These are phyloP conservation scores for Drosophila bunnanda DNA, from an alignment of 2,888 invertebrate species.

Conservation along the genomic window DNA sequence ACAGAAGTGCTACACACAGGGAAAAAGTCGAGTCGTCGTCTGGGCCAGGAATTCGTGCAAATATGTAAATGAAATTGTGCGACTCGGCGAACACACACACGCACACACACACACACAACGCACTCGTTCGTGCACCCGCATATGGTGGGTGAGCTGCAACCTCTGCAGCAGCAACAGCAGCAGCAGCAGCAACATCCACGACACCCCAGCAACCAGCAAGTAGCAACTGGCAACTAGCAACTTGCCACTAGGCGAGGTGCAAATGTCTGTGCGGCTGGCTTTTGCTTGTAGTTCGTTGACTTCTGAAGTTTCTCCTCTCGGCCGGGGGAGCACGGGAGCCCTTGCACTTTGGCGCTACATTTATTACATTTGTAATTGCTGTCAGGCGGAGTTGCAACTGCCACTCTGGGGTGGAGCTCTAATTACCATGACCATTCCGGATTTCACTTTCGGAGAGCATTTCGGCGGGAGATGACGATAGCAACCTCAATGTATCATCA, in stretches of 20 bases:
- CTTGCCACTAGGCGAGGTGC: constrained; percentile 62
- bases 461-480: neutral
- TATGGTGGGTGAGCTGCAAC: constrained; percentile 24
- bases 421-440: constrained; percentile 51
- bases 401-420: constrained; percentile 49
- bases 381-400: constrained; percentile 64
- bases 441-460: constrained; percentile 15
- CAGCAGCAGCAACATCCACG: constrained; percentile 43
- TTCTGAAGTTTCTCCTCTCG: constrained; percentile 66
- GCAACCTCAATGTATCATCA: neutral
- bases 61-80: constrained; percentile 79
- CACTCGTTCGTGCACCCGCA: constrained; percentile 36
- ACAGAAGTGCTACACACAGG: constrained; percentile 76
- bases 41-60: constrained; percentile 68
- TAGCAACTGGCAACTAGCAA: constrained; percentile 40
- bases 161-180: constrained; percentile 58
- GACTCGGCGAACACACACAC: constrained; percentile 50
- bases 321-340: constrained; percentile 41
- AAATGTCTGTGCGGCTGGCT: constrained; percentile 59
- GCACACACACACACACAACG: constrained; percentile 20
- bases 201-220: constrained; percentile 62
- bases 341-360: constrained; percentile 74
- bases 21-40: constrained; percentile 75
- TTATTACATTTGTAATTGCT: constrained; percentile 81
- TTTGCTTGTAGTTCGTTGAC: constrained; percentile 79